Base-by-base conservation (phyloP, 2,797 vertebrate genomes). In the Peromyscus attwateri region DNA sequence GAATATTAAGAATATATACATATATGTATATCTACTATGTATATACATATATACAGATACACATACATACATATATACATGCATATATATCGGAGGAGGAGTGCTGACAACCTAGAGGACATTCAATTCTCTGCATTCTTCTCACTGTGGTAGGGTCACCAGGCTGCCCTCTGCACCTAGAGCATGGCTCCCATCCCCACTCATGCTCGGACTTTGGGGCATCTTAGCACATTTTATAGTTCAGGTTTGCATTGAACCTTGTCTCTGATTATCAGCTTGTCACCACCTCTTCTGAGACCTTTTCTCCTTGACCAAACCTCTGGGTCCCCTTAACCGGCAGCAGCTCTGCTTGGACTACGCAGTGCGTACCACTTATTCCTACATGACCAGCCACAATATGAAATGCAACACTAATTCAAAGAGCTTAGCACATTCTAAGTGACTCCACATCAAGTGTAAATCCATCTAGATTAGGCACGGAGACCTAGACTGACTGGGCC, bases 61-160 rank as follows among this genome's bases (percentile, higher is more conserved):
- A 60, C 21, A 23, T 21, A 60, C 57, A 60, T 21, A 60, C 21
- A 57, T 21, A 57, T 21, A 16, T 21, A 57, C 17, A 21, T 21
- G 19, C 6, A 57, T 57, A 57, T 21, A 21, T 57, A 60, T 60
- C 1, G 6, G 57, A 7, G 57, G n/a, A 55, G 31, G 14, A 23
- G 11, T 11, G 1, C 27, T 76, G 27, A 70, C 27, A 27, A 17
- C 4, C 14, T 25, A 75, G 81, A 19, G 80, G 60, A 1, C n/a
- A 57, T 77, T 37, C 23, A 80, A 34, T 87, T 52, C 21, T 37
- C 29, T 40, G n/a, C 4, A 34, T 21, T 68, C 40, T 21, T 73
- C 27, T 68, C 0, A 0, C 34, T 23, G 14, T 2, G 14, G 13
- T 64, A 23, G 5, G 14, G 12, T 89, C 55, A 73, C 1, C 0